Base-by-base conservation (phyloP, 2,888 invertebrate genomes). In the Agrochola macilenta region DNA sequence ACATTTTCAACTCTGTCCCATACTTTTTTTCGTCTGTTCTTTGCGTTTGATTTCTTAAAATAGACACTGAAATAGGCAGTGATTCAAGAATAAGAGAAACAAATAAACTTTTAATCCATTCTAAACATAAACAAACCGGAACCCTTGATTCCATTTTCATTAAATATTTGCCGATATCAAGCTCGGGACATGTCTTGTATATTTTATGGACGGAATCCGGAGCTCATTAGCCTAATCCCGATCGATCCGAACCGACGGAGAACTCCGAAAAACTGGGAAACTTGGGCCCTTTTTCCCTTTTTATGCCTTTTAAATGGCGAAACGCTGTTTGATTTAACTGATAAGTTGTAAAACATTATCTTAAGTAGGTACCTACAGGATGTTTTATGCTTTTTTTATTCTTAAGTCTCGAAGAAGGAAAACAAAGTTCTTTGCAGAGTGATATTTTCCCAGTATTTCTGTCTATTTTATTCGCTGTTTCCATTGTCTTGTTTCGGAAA, bases 281-380 rank as follows among this genome's bases (percentile, higher is more conserved):
- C 84, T 89, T 84, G 77, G 39, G 75, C 74, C 84, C 12, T 83
- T 84, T 89, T 87, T 87, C 74, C 82, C 81, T 87, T 84, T 84
- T 88, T 88, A 90, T 85, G 84, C 85, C 86, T 87, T 87, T 87
- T 84, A 85, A 90, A 89, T 89, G 87, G 85, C 82, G 86, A 85
- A 90, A 89, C 86, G 86, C 79, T 81, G 87, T 86, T 85, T 85
- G 89, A 90, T 88, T 88, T 90, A 84, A 85, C 88, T 86, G 89
- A 90, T 90, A 90, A 90, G 87, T 89, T 87, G 87, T 89, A 86
- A 90, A 90, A 87, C 86, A 87, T 89, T 90, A 84, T 82, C 83
- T 86, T 74, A 73, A 83, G 89, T 84, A 73, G 46, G 39, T 73
- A 78, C 61, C 77, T 78, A 84, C 78, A 76, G 83, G 76, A 83